Base-by-base conservation (phyloP, 2,113 vertebrate genomes). In the Elaphurus davidianus region DNA sequence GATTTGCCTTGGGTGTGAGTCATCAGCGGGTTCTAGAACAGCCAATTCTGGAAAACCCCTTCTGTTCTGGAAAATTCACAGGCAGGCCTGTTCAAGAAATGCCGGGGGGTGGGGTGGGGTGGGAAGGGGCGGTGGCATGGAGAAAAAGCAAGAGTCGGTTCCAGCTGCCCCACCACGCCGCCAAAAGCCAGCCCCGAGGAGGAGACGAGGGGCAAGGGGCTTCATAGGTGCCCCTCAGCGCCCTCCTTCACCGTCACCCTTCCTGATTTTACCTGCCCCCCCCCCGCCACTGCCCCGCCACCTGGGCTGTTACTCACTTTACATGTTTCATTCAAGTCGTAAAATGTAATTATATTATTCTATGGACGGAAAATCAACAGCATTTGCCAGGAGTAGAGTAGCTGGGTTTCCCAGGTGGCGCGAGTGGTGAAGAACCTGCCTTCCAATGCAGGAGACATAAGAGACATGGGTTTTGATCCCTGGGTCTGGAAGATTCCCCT, bases 41-140 rank as follows among this genome's bases (percentile, higher is more conserved):
- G 87, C 76, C 23, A 25, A 13, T 94, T 91, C 64, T 62, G 86
- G 97, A 82, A 97, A 96, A 33, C 15, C 87, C 82, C 64, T 30
- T 11, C 36, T 6, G 5, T 89, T 91, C 54, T 94, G 83, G 95
- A 87, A 94, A 90, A 55, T 36, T 85, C 91, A 33, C 36, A 50
- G 94, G n/a, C 82, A 90, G 87, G 71, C 23, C 60, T 14, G 36
- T n/a, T 92, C 62, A 54, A 79, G 92, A 47, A 43, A 54, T 13
- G 27, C 67, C 23, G 45, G 19, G 14, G 40, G 15, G 36, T 74
- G 21, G 11, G 21, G 67, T 74, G 2, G 67, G 67, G 19, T 23
- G 71, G 71, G 40, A 23, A 40, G 36, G 21, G 28, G 33, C 14
- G 45, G 36, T 7, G 14, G 13, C 30, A 14, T 47, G 30, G 71